Evolutionary conservation across 1,140 invertebrate species (phyloP).

Genomic region (Anagrus nilaparvatae): DNA sequence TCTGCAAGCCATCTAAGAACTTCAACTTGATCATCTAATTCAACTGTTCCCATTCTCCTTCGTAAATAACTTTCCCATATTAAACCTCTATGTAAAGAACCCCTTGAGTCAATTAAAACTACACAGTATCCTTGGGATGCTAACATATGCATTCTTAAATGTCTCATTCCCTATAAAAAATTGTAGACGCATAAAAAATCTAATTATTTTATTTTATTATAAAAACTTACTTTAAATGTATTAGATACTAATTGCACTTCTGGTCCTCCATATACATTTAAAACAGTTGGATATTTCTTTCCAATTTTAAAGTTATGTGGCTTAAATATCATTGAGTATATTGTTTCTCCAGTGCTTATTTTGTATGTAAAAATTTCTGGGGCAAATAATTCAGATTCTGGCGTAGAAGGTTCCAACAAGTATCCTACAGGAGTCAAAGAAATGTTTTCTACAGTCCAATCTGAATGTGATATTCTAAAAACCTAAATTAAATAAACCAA

Average conservation of each 20-base stretch:
- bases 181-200: conserved; percentile 4
- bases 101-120: conserved; percentile 88
- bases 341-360: conserved; percentile 59
- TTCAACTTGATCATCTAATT: conserved; percentile 93
- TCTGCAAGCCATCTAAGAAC: conserved; percentile 80
- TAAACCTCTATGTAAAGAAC: conserved; percentile 85
- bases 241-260: conserved; percentile 96
- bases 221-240: conserved; percentile 65
- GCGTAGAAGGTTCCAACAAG: conserved; percentile 52
- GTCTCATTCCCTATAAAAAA: conserved; percentile 65
- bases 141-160: conserved; percentile 88
- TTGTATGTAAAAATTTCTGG: conserved; percentile 67
- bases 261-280: conserved; percentile 96
- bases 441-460: conserved; percentile 56
- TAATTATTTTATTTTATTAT: conserved; percentile 1
- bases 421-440: conserved; percentile 57
- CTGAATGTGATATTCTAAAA: conserved; percentile 57
- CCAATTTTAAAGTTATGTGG: conserved; percentile 68
- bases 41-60: conserved; percentile 86
- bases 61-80: conserved; percentile 85
- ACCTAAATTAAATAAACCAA: conserved; percentile 38
- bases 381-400: conserved; percentile 49
- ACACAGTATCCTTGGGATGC: conserved; percentile 95
- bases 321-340: conserved; percentile 89
- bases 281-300: conserved; percentile 82